These are phyloP conservation scores for Wasmannia auropunctata DNA, from an alignment of 1,140 invertebrate species.

Conservation along the genomic window DNA sequence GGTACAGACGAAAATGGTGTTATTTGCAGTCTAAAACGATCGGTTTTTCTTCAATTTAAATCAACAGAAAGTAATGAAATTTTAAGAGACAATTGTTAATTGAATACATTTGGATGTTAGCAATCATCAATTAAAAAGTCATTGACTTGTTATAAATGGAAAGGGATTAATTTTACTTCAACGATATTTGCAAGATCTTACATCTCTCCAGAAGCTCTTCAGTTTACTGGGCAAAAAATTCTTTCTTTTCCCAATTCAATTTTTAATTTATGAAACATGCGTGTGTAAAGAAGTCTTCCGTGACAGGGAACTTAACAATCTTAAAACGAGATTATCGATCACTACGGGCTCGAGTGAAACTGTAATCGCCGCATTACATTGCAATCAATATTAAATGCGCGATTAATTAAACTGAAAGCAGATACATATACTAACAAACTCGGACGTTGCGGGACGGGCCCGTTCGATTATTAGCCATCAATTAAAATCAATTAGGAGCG, in stretches of 20 bases:
- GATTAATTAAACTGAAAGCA: slow-evolving; percentile 43
- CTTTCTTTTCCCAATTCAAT: not conserved
- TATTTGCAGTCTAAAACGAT: not conserved
- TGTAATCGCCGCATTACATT: not conserved
- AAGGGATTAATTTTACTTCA: too few species aligned
- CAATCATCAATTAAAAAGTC: not conserved
- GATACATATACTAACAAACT: slow-evolving; percentile 1
- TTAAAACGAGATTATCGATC: slow-evolving; percentile 4
- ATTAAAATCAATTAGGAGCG: slow-evolving; percentile 53
- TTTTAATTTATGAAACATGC: not conserved
- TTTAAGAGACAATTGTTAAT: not conserved
- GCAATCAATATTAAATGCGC: slow-evolving; percentile 38
- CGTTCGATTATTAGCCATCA: slow-evolving; percentile 39
- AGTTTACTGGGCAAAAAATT: not conserved
- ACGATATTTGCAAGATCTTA: not conserved
- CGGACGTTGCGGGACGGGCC: not conserved
- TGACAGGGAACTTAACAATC: not conserved
- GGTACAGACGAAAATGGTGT: not conserved
- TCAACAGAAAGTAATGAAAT: too few species aligned
- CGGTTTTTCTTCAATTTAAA: not conserved
- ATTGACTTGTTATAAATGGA: not conserved
- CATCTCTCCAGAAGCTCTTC: not conserved
- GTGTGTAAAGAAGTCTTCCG: not conserved
- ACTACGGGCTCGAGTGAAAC: not conserved
- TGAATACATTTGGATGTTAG: not conserved